Conservation (phyloP, 92 coral and sea anemone genomes). For the Palythoa grandiflora region DNA sequence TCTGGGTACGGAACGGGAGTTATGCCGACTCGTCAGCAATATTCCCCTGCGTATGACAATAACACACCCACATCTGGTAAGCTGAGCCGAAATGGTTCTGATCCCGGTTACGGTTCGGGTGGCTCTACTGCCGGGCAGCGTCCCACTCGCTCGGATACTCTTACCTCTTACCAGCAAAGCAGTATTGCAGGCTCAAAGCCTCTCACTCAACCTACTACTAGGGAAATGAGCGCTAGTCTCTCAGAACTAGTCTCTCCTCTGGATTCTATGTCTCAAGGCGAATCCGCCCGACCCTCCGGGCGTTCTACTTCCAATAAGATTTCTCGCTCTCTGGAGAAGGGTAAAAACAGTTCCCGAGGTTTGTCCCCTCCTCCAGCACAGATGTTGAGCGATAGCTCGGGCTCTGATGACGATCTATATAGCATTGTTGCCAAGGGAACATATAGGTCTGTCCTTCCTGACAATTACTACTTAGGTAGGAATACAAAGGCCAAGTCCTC, state of each 20-base stretch:
- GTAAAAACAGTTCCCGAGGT: slow-evolving; percentile 37
- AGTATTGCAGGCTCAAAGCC: slow-evolving; percentile 34
- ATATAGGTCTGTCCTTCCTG: slow-evolving; percentile 80
- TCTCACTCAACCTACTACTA: slow-evolving; percentile 27
- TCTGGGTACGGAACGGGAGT: neutral
- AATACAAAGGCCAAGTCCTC: slow-evolving; percentile 17
- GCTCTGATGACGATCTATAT: slow-evolving; percentile 94
- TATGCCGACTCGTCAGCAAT: slow-evolving; percentile 10
- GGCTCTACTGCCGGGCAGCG: slow-evolving; percentile 43
- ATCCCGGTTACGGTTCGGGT: slow-evolving; percentile 50
- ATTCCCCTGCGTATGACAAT: slow-evolving; percentile 3
- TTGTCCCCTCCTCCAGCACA: slow-evolving; percentile 84
- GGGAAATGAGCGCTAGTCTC: slow-evolving; percentile 48
- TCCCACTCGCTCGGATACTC: slow-evolving; percentile 26
- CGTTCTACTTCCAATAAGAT: slow-evolving; percentile 33
- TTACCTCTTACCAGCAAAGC: slow-evolving; percentile 31
- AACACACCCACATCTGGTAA: slow-evolving; percentile 33
- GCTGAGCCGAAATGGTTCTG: slow-evolving; percentile 46
- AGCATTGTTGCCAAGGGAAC: slow-evolving; percentile 95
- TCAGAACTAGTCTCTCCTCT: slow-evolving; percentile 84
- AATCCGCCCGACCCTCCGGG: slow-evolving; percentile 45
- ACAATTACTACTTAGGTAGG: slow-evolving; percentile 47
- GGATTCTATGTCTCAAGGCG: slow-evolving; percentile 67
- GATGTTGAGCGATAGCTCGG: slow-evolving; percentile 83
- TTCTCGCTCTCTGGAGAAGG: slow-evolving; percentile 34